phyloP scores from a whole-genome alignment of 2,888 invertebrate species.

The Lasioglossum leucozonium region DNA sequence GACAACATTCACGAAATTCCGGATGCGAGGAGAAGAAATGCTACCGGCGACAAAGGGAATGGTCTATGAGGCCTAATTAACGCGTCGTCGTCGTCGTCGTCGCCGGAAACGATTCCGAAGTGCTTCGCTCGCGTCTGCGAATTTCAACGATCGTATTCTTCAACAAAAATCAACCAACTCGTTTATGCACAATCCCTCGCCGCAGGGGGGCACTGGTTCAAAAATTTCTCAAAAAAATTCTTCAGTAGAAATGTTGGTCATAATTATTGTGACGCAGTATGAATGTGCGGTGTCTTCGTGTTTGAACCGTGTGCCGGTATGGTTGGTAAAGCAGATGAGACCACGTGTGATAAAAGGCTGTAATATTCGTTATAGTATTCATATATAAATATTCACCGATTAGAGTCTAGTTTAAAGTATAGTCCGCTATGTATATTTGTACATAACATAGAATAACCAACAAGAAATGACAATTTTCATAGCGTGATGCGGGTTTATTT shows the following conservation, averaged over 20 bases:
- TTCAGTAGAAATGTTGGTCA: not conserved
- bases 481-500: no score
- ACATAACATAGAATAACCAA: no score
- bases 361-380: no score
- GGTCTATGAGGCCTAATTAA: conserved; percentile 27
- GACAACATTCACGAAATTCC: conserved; percentile 10
- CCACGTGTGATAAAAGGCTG: no score
- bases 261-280: no score
- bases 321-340: no score
- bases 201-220: not conserved
- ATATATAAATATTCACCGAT: no score
- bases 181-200: not conserved
- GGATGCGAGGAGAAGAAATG: conserved; percentile 24
- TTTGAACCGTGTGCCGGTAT: no score
- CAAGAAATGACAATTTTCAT: no score
- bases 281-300: no score
- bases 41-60: conserved; percentile 9
- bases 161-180: not conserved
- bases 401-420: no score
- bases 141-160: not conserved
- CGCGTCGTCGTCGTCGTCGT: not conserved
- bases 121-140: not conserved
- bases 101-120: conserved; percentile 18
- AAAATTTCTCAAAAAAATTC: not conserved
- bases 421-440: no score